Percentiles rank a stretch among this genome's conserved stretches.
phyloP scores from a whole-genome alignment of 1,140 invertebrate species.

The Schlechtendalia chinensis region DNA sequence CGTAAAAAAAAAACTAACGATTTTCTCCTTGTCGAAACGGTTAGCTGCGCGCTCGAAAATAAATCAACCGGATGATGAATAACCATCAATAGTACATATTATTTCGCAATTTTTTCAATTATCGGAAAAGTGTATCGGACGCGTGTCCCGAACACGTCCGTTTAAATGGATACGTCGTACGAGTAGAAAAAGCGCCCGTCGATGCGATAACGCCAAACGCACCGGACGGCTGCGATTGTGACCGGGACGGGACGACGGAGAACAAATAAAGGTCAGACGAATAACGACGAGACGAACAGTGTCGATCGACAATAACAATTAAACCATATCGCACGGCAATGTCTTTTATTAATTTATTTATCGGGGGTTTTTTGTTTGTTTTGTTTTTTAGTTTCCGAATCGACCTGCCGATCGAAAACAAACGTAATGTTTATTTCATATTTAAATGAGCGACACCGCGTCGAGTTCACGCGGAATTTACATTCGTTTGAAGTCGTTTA shows the following conservation, averaged over 20 bases:
- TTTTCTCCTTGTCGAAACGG: slow-evolving; percentile 2
- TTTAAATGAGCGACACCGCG: neutral
- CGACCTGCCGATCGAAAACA: neutral
- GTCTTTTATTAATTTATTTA: neutral
- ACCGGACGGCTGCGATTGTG: neutral
- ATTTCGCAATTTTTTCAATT: neutral
- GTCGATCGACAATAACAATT: neutral
- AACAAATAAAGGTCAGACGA: neutral
- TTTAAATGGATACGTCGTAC: slow-evolving; percentile 6
- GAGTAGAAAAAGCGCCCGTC: slow-evolving; percentile 14
- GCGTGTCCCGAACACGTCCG: neutral
- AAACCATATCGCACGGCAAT: neutral
- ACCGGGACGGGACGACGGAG: neutral
- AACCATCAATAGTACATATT: slow-evolving; percentile 32
- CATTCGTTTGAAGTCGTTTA: slow-evolving; percentile 40
- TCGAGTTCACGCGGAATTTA: neutral
- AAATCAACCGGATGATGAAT: slow-evolving; percentile 27
- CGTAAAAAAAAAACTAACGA: neutral
- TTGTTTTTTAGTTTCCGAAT: neutral
- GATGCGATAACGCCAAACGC: neutral
- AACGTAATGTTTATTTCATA: neutral
- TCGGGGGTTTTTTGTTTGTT: too few species aligned
- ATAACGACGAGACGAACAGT: neutral
- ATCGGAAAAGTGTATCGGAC: neutral
- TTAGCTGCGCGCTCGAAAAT: slow-evolving; percentile 1